Base-by-base conservation (phyloP, 2,113 vertebrate species). In the Sarotherodon lohbergeri region DNA sequence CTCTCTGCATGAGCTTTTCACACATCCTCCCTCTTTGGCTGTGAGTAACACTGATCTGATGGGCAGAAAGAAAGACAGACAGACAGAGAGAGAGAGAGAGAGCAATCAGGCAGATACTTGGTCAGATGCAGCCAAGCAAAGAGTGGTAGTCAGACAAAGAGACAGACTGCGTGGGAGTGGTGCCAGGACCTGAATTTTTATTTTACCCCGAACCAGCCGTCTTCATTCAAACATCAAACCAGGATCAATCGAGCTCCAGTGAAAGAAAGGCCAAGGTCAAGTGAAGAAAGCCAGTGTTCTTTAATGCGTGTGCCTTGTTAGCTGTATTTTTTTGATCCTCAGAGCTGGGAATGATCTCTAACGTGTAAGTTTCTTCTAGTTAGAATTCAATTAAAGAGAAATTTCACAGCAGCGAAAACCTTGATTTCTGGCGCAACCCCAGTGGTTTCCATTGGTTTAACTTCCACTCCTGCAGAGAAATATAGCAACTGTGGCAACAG, bases 21-120 rank as follows among this genome's bases (percentile, higher is more conserved):
- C 92, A 93, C 93, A 91, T 94, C 91, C 91, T 91, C 90, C 85
- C 66, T 91, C 82, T 39, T 81, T 61, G 73, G 46, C 91, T 91
- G 83, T 82, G 90, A 90, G 91, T 85, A 93, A 80, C 92, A 92
- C 89, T 56, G 94, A 95, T 94, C 91, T 91, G 91, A 94, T 90
- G 88, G 82, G 82, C 46, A 81, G 46, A 50, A 76, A 50, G 43
- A 50, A 48, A 78, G 71, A 50, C 3, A 78, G 71, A 50, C 27
- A 50, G 71, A 57, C 36, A 57, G 82, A 39, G 48, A 24, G 41
- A 24, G 48, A 17, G 63, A 41, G 52, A 63, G 57, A 80, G 24
- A 4, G 59, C 61, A 93, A 93, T 91, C 94, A 92, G 83, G 85
- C 93, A 91, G 91, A 93, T 82, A 92, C 90, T 88, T 87, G 90